These are phyloP conservation scores for Gallinago jamesoni DNA, from an alignment of 2,113 vertebrate species.

Conservation along the genomic window DNA sequence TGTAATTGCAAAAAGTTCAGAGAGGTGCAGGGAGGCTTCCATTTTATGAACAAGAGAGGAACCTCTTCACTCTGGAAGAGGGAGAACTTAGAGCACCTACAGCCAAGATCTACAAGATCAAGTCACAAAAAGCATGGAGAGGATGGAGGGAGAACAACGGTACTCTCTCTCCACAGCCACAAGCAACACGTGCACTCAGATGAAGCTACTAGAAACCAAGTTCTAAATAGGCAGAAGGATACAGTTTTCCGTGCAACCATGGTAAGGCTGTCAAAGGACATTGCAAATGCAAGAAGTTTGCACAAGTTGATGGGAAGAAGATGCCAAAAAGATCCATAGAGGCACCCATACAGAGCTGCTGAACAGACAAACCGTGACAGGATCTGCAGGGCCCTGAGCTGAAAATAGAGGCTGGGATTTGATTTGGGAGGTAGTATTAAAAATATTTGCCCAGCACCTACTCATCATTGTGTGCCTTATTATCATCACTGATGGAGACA, in stretches of 20 bases:
- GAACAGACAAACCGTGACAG: background rate
- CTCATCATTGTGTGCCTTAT: background rate
- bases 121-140: background rate
- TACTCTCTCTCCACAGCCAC: background rate
- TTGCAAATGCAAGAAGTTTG: background rate
- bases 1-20: background rate
- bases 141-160: background rate
- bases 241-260: background rate
- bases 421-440: background rate
- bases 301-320: background rate
- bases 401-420: background rate
- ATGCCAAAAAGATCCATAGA: background rate
- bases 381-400: background rate
- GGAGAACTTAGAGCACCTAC: background rate
- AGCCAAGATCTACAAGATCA: background rate
- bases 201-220: background rate
- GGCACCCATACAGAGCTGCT: background rate
- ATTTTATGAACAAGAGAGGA: rapidly evolving
- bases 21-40: background rate
- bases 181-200: background rate
- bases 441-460: background rate
- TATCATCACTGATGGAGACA: background rate
- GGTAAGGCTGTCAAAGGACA: background rate
- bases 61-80: background rate
- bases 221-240: background rate